Evolutionary conservation across 2,888 invertebrate species (phyloP).

Genomic region (Dendrolimus pini): DNA sequence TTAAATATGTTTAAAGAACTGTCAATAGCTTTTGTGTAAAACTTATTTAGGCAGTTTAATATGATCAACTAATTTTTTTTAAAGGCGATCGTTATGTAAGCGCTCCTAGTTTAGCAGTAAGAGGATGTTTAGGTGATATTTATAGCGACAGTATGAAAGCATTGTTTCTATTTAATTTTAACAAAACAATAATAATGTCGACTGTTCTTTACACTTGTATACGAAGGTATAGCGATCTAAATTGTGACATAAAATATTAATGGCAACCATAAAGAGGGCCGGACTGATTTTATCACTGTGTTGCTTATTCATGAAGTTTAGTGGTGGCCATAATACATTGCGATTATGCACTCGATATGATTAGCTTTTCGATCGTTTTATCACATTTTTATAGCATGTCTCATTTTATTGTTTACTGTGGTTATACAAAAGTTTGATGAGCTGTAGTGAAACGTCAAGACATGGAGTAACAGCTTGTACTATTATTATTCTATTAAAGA

Average conservation of each 20-base stretch:
- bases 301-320: conserved; percentile 17
- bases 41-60: no score
- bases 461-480: neutral
- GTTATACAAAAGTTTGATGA: neutral
- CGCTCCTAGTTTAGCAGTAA: no score
- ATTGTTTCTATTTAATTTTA: no score
- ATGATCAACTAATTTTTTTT: no score
- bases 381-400: neutral
- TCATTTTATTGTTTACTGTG: neutral
- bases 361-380: neutral
- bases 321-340: conserved; percentile 5
- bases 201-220: conserved; percentile 4
- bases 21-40: no score
- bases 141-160: no score
- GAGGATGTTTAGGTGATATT: no score
- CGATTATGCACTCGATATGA: neutral
- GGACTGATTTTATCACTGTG: conserved; percentile 19
- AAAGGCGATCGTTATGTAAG: no score
- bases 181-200: neutral
- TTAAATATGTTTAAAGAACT: no score
- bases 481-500: no score
- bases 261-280: conserved; percentile 14
- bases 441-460: neutral
- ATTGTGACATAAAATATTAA: conserved; percentile 22
- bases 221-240: conserved; percentile 6